Conservation (phyloP, 2,113 vertebrate genomes). For the Cyprinodon variegatus region DNA sequence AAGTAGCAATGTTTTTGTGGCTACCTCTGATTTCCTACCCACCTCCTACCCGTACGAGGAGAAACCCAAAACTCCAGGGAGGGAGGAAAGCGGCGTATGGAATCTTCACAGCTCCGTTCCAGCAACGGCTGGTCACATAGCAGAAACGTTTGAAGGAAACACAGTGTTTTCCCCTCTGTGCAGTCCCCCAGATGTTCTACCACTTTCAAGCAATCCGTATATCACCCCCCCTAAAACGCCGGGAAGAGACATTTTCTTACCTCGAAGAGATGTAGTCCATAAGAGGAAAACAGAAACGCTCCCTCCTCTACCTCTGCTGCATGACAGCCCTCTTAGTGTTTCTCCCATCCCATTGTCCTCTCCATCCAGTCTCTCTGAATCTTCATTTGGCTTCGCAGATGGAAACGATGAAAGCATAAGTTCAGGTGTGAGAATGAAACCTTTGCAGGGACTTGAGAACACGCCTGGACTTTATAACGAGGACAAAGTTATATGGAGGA, state of each 20-base stretch:
- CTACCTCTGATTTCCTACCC: constrained; percentile 30
- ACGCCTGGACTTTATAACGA: constrained; percentile 78
- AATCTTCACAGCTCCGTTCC: constrained; percentile 81
- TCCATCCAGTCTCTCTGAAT: constrained; percentile 43
- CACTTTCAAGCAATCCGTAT: constrained; percentile 81
- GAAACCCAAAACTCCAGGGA: constrained; percentile 86
- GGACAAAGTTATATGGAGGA: constrained; percentile 66
- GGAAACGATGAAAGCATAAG: neutral
- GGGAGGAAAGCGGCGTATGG: constrained; percentile 72
- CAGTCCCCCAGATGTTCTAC: constrained; percentile 83
- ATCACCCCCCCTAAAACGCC: constrained; percentile 91
- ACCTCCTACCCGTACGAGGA: constrained; percentile 83
- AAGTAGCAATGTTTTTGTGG: constrained; percentile 9
- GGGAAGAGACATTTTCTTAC: constrained; percentile 89
- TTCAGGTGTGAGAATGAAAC: constrained; percentile 53
- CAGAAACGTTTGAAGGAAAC: constrained; percentile 76
- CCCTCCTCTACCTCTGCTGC: neutral
- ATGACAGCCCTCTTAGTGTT: constrained; percentile 10
- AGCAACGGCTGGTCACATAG: constrained; percentile 61
- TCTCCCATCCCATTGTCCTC: constrained; percentile 37
- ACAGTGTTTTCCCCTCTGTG: constrained; percentile 79
- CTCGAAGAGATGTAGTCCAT: constrained; percentile 52
- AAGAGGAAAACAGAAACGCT: constrained; percentile 36
- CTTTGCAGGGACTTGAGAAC: constrained; percentile 86
- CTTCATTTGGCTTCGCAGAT: constrained; percentile 32